A percentile compares a stretch with the other conserved stretches of the same genome.
Evolutionary conservation across 2,888 invertebrate genomes (phyloP).

Genomic region (Hylaea fasciaria): DNA sequence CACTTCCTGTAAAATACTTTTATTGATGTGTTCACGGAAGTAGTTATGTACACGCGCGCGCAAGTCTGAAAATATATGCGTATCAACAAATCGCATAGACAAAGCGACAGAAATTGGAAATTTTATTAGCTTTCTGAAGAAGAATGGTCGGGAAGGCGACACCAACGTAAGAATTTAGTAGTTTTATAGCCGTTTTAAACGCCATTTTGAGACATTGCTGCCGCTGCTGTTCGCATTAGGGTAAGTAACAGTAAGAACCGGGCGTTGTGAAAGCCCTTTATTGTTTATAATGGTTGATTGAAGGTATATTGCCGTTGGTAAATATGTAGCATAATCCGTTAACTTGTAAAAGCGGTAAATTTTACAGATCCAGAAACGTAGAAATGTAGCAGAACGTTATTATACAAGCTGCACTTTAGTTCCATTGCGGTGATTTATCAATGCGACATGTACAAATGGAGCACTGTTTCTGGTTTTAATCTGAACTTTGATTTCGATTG

Average conservation of each 20-base stretch:
- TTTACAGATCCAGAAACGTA: too few species aligned
- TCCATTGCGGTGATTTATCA: conserved; percentile 23
- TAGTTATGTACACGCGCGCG: background rate
- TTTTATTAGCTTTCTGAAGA: conserved; percentile 28
- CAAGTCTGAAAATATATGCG: conserved; percentile 19
- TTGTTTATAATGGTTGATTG: too few species aligned
- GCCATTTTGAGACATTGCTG: conserved; percentile 38
- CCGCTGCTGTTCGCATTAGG: conserved; percentile 30
- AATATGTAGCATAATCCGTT: too few species aligned
- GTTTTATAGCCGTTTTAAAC: conserved; percentile 41
- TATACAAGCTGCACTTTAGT: conserved; percentile 4
- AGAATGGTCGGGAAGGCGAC: conserved; percentile 20
- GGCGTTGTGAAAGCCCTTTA: too few species aligned
- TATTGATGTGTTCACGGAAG: background rate
- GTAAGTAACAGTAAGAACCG: background rate
- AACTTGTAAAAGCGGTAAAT: too few species aligned
- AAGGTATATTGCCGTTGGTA: too few species aligned
- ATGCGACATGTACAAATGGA: conserved; percentile 27
- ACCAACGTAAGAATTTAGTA: conserved; percentile 45
- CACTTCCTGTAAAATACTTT: too few species aligned
- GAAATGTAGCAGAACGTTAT: conserved; percentile 1
- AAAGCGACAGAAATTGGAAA: conserved; percentile 26
- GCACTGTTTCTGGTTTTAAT: conserved; percentile 24
- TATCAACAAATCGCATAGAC: conserved; percentile 22
- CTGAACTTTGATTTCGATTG: conserved; percentile 14